Evolutionary conservation across 2,888 invertebrate genomes (phyloP), one percentile per base, ranked within the genome.

Genomic region (Polyommatus icarus): DNA sequence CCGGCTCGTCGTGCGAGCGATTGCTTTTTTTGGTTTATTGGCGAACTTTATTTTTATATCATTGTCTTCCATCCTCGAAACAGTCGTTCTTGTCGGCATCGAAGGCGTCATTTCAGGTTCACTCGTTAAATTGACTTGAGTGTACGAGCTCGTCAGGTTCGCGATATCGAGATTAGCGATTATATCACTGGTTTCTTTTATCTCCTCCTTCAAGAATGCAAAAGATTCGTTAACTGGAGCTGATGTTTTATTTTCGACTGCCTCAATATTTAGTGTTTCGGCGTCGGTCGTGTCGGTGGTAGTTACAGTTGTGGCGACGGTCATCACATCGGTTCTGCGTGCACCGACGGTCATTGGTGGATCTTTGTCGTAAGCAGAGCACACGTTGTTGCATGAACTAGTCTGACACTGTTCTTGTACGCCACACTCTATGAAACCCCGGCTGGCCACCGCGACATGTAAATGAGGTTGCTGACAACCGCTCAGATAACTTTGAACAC

Each of bases 401-500:
- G 86, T 84, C 0, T 82, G 79, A 78, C 91, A 93, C 80, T 87
- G 88, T 5, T 90, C 86, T 78, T 89, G 87, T 24, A 85, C 86
- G 46, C 88, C 88, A 78, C 94, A 94, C 0, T 82, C 80, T 61
- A 94, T 85, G 40, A 93, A 90, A 54, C 83, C 86, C 0, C 89
- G 85, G 92, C 93, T 92, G 0, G 86, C 82, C 7, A 93, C 79
- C 1, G 88, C 80, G 79, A 92, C 92, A 81, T 92, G 94, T 0
- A 92, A 83, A 80, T 91, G 87, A 8, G 93, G 94, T 76, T 84
- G 86, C 67, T 87, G 86, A 81, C 94, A 94, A 78, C 88, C 88
- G 46, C 87, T 86, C 46, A 91, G 84, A 81, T 93, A 94, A 0
- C 91, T 92, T 83, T 94, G 93, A 10, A 92, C 79, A 20, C 89